Evolutionary conservation across 2,888 invertebrate genomes (phyloP).

Genomic region (Caenorhabditis becei): DNA sequence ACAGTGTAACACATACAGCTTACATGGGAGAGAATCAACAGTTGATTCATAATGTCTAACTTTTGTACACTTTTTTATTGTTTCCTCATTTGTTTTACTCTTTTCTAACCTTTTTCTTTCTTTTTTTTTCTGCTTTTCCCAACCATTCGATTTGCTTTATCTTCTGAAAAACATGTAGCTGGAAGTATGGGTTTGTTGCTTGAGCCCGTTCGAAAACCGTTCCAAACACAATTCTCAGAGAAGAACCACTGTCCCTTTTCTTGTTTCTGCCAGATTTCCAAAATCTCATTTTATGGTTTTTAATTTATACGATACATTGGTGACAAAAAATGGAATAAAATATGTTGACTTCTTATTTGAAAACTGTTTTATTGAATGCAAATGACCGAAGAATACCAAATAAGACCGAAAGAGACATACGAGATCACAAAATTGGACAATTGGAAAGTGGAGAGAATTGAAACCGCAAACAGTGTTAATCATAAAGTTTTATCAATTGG

Average conservation of each 20-base stretch:
- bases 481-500: conserved; percentile 26
- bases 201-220: not conserved
- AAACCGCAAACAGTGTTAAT: not conserved
- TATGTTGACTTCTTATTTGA: not conserved
- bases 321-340: not conserved
- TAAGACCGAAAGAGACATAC: not conserved
- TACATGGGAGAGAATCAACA: conserved; percentile 37
- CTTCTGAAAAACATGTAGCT: not conserved
- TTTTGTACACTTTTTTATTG: not conserved
- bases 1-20: too few species aligned
- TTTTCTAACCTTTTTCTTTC: conserved; percentile 85
- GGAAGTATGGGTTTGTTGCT: not conserved
- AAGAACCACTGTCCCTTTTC: not conserved
- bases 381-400: not conserved
- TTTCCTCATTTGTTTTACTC: conserved; percentile 16
- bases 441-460: not conserved
- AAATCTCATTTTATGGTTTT: not conserved
- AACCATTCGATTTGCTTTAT: conserved; percentile 12
- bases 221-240: not conserved
- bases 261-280: not conserved
- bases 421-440: conserved; percentile 46
- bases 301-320: not conserved
- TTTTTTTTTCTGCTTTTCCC: conserved; percentile 84
- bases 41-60: conserved; percentile 37
- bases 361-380: not conserved